Percentiles rank a stretch among this genome's conserved stretches.
Conservation (phyloP, 2,113 vertebrate species). For the Leptobrachium ailaonicum region DNA sequence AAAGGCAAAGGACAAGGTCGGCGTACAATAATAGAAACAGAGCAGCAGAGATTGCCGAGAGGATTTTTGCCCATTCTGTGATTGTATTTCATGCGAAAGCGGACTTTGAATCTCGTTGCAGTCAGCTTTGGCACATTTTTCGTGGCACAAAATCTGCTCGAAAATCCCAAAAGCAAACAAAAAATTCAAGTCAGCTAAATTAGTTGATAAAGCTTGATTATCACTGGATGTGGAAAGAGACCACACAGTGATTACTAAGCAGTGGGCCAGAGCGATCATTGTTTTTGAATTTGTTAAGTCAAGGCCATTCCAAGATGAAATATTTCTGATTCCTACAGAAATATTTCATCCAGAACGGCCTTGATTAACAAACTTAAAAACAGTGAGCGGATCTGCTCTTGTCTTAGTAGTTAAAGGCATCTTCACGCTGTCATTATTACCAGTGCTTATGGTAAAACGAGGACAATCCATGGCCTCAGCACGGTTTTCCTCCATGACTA, state of each 20-base stretch:
- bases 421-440: too few relatives aligned
- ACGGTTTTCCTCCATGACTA: too few relatives aligned
- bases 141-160: constrained; percentile 17
- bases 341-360: too few relatives aligned
- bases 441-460: too few relatives aligned
- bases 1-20: constrained; percentile 34
- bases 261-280: not conserved
- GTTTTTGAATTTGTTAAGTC: not conserved
- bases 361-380: too few relatives aligned
- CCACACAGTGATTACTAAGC: constrained; percentile 4
- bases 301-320: not conserved
- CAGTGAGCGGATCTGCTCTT: too few relatives aligned
- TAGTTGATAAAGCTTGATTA: constrained; percentile 16
- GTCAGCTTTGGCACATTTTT: constrained; percentile 23
- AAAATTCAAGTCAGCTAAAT: constrained; percentile 16
- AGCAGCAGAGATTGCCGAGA: not conserved
- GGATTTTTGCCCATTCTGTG: constrained; percentile 1
- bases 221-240: constrained; percentile 12
- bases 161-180: constrained; percentile 31
- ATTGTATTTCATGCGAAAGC: not conserved
- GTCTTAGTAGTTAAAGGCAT: too few relatives aligned
- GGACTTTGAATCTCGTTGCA: constrained; percentile 33
- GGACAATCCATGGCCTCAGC: too few relatives aligned
- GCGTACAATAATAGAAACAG: constrained; percentile 22
- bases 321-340: too few relatives aligned